Evolutionary conservation across 2,113 vertebrate genomes (phyloP), one percentile per base, ranked within the genome.

Genomic region (Serinus canaria): DNA sequence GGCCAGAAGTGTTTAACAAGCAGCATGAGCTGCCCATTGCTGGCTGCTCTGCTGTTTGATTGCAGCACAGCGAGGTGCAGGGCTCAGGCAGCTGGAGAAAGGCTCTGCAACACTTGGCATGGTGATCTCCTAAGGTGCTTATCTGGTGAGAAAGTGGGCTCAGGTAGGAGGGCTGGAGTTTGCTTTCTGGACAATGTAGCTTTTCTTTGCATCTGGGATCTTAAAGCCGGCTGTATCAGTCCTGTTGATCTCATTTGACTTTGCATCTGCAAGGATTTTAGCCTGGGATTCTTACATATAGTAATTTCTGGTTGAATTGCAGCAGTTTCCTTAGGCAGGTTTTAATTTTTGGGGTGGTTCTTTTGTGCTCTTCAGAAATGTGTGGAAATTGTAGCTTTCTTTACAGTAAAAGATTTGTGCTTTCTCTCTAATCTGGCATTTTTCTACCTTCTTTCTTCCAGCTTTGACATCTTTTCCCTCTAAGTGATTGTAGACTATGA

Each of bases 11-110:
- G 39, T 77, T 80, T 76, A 86, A 55, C 11, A 37, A 73, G 67
- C n/a, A 41, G 22, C 41, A 28, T 4, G 4, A 35, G 27, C 39
- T 87, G 72, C 56, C 47, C 0, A 0, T 69, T 0, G 0, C 43
- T 23, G 77, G 47, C 70, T 87, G 17, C 50, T 73, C 24, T 46
- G 39, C 72, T 58, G 39, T 31, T 59, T n/a, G n/a, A 56, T 89
- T 22, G 3, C 5, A 30, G 52, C 1, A 0, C 6, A 15, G 73
- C 0, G 3, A 74, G 69, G 50, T 30, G 18, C 22, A 30, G 46
- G 58, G 4, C 56, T 72, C 0, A 1, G 69, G 24, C 20, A 81
- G n/a, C 80, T 60, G 59, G 67, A 73, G 62, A 52, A 56, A 33
- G 56, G 18, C 55, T 43, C 50, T 1, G 3, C 39, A 24, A 4